phyloP scores from a whole-genome alignment of 2,888 invertebrate species.

The Cosmorhoe ocellata region DNA sequence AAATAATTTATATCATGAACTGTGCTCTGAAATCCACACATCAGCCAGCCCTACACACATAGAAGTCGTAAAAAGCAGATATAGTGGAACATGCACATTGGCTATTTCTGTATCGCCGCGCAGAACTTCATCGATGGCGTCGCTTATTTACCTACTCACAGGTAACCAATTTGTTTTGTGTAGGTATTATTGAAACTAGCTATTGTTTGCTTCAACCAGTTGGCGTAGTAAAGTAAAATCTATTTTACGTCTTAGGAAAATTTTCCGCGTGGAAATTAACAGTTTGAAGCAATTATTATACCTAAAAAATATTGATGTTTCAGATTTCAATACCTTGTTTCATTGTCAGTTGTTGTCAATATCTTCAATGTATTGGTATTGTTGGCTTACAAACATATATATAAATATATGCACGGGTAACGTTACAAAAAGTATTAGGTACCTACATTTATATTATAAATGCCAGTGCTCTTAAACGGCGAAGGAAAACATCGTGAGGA shows the following conservation, averaged over 20 bases:
- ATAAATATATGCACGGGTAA: no score
- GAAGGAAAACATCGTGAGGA: no score
- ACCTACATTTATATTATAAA: no score
- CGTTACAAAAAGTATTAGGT: no score
- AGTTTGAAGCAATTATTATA: background rate
- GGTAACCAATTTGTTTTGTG: constrained; percentile 23
- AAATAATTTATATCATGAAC: no score
- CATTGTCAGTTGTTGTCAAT: no score
- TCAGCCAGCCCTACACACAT: constrained; percentile 48
- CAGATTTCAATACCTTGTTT: no score
- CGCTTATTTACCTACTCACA: constrained; percentile 26
- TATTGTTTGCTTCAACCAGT: constrained; percentile 17
- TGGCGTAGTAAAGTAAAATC: constrained; percentile 5
- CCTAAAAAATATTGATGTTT: no score
- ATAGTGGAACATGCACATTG: constrained; percentile 66
- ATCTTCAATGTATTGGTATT: no score
- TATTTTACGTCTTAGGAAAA: background rate
- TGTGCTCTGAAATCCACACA: background rate
- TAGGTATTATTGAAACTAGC: constrained; percentile 22
- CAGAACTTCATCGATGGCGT: constrained; percentile 47
- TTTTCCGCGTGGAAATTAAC: constrained; percentile 8
- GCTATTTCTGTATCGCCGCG: constrained; percentile 65
- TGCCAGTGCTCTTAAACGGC: no score
- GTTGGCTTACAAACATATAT: no score
- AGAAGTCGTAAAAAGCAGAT: constrained; percentile 72